These are phyloP conservation scores for Ursus arctos DNA, from an alignment of 2,113 vertebrate species.

Conservation along the genomic window DNA sequence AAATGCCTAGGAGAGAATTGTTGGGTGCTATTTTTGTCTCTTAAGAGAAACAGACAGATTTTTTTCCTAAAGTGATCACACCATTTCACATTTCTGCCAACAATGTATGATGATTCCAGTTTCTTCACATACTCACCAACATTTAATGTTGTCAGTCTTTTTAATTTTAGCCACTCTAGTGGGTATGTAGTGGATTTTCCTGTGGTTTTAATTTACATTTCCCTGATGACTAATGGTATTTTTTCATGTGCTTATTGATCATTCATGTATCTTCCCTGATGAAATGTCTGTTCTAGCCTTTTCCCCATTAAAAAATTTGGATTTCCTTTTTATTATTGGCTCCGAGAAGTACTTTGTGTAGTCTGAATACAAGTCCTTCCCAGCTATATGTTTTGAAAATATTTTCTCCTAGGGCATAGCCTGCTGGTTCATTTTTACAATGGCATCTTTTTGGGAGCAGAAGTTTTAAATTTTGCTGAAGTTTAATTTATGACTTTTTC, in stretches of 20 bases:
- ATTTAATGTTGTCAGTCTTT: not conserved
- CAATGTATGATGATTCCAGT: not conserved
- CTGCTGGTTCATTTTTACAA: slow-evolving; percentile 42
- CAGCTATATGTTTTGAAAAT: not conserved
- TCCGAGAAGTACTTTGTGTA: not conserved
- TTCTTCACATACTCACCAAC: not conserved
- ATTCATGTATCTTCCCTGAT: not conserved
- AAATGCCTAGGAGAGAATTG: slow-evolving; percentile 54
- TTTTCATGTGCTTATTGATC: not conserved
- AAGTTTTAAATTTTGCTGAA: slow-evolving; percentile 44
- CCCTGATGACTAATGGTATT: not conserved
- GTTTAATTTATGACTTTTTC: not conserved
- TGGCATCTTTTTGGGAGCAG: not conserved
- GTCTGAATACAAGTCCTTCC: not conserved
- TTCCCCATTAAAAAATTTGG: not conserved
- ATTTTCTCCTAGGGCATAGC: not conserved
- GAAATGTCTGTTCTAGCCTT: not conserved
- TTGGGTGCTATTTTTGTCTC: slow-evolving; percentile 52
- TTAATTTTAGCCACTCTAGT: not conserved
- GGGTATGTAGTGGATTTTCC: not conserved
- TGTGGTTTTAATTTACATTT: slow-evolving; percentile 3
- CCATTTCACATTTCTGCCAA: not conserved
- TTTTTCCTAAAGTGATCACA: not conserved
- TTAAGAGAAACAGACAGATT: not conserved
- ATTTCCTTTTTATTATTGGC: slow-evolving; percentile 21